Conservation (phyloP, 2,888 invertebrate genomes). For the Aphodius sticticus region DNA sequence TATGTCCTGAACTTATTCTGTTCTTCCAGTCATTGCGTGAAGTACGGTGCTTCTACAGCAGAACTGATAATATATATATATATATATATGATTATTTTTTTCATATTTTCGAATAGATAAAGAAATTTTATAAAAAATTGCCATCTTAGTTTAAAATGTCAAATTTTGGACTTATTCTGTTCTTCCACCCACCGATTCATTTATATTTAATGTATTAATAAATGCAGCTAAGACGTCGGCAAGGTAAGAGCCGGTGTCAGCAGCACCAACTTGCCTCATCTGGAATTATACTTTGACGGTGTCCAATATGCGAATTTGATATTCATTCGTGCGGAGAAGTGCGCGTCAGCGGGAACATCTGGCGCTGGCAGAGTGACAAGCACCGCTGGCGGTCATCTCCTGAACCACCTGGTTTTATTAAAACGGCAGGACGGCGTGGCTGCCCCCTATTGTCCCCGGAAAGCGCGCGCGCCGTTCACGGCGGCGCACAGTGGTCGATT, state of each 20-base stretch:
- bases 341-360: conserved; percentile 20
- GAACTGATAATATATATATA: too few relatives aligned
- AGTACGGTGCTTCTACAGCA: too few relatives aligned
- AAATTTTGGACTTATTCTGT: too few relatives aligned
- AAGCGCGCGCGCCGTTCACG: not conserved
- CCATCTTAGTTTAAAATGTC: too few relatives aligned
- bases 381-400: conserved; percentile 22
- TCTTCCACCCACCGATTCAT: too few relatives aligned
- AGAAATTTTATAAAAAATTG: too few relatives aligned
- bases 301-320: not conserved
- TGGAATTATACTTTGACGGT: not conserved
- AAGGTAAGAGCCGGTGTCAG: not conserved
- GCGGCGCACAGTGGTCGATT: not conserved
- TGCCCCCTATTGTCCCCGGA: conserved; percentile 7
- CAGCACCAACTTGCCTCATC: not conserved
- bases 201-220: not conserved
- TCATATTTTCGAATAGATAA: too few relatives aligned
- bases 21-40: too few relatives aligned
- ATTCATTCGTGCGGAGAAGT: conserved; percentile 4
- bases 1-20: too few relatives aligned
- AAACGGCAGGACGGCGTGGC: conserved; percentile 24
- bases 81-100: too few relatives aligned
- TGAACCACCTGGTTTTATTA: conserved; percentile 25
- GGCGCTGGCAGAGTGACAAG: conserved; percentile 25
- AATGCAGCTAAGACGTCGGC: not conserved